phyloP scores from a whole-genome alignment of 2,113 vertebrate species.

The Oreochromis tanganicae region DNA sequence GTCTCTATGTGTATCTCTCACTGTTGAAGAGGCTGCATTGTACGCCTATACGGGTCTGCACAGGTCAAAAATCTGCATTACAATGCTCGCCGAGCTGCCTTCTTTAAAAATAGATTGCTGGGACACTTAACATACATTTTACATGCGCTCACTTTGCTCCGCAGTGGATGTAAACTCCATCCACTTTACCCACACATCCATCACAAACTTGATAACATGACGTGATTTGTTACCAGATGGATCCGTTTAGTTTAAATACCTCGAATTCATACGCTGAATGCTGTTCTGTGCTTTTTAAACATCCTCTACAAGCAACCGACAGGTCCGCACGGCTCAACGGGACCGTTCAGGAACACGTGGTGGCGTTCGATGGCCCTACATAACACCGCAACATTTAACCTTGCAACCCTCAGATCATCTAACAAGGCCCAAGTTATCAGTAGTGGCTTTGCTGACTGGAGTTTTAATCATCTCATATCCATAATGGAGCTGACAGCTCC shows the following conservation, averaged over 20 bases:
- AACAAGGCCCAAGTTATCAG: conserved; percentile 2
- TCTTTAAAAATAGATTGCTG: conserved; percentile 20
- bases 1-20: conserved; percentile 2
- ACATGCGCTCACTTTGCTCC: conserved; percentile 10
- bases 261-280: background rate
- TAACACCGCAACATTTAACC: conserved; percentile 1
- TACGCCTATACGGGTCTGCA: conserved; percentile 26
- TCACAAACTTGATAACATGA: background rate
- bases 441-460: conserved; percentile 15
- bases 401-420: background rate
- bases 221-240: background rate
- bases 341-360: background rate
- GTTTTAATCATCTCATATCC: conserved; percentile 57
- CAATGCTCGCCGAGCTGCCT: background rate
- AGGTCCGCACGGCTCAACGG: background rate
- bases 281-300: background rate
- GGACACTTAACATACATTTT: conserved; percentile 44
- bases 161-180: background rate
- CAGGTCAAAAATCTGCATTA: conserved; percentile 21
- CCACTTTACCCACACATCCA: background rate
- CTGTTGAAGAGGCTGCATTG: conserved; percentile 26
- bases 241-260: background rate
- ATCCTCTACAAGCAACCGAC: background rate
- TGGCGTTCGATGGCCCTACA: background rate
- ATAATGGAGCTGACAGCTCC: conserved; percentile 61